A percentile compares a stretch with the other conserved stretches of the same genome.
Evolutionary conservation across 2,888 invertebrate genomes (phyloP).

Genomic region (Pristionchus japonicus): DNA sequence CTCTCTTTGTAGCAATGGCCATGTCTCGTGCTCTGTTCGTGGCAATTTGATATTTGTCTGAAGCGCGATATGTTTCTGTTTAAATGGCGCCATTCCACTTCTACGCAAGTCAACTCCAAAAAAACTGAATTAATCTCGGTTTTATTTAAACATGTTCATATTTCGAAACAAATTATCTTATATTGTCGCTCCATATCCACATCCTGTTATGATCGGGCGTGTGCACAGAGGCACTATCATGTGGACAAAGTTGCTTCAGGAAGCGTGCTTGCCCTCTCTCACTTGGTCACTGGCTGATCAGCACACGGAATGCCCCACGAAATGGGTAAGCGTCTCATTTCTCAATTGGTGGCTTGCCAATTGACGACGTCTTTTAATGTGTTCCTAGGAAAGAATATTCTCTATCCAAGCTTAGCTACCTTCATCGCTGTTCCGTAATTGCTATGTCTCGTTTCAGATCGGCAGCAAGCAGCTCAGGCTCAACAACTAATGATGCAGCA

Average conservation of each 20-base stretch:
- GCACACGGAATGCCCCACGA: conserved; percentile 37
- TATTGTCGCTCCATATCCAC: too few species aligned
- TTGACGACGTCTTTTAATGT: background rate
- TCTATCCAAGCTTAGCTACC: background rate
- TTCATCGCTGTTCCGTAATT: background rate
- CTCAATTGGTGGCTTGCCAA: background rate
- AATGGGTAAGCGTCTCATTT: conserved; percentile 10
- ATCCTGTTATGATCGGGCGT: background rate
- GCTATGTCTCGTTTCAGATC: background rate
- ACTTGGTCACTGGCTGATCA: conserved; percentile 27
- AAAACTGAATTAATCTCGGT: background rate
- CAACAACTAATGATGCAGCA: conserved; percentile 46
- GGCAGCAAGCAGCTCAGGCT: conserved; percentile 37
- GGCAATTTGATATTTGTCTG: too few species aligned
- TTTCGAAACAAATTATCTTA: background rate
- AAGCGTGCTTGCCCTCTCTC: conserved; percentile 8
- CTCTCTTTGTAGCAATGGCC: too few species aligned
- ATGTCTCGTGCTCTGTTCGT: too few species aligned
- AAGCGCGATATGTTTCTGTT: too few species aligned
- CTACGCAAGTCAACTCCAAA: too few species aligned
- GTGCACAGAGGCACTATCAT: too few species aligned
- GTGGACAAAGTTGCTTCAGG: background rate
- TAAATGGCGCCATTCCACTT: too few species aligned
- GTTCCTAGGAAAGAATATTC: background rate
- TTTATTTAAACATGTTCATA: background rate